Evolutionary conservation across 2,888 invertebrate species (phyloP).

Genomic region (Drosophila paramelanica): DNA sequence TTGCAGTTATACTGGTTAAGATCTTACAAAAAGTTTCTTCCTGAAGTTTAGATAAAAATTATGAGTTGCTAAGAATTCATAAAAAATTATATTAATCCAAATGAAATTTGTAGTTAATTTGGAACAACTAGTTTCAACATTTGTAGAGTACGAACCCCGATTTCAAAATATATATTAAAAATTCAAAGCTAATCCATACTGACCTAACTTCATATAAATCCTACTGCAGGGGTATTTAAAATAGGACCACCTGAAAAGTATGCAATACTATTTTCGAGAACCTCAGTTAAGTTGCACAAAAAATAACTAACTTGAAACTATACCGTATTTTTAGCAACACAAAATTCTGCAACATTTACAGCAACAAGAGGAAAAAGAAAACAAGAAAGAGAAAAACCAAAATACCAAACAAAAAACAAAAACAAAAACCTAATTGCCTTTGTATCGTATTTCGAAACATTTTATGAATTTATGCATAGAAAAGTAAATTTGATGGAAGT

Average conservation of each 20-base stretch:
- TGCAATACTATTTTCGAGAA: slow-evolving; percentile 64
- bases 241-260: slow-evolving; percentile 69
- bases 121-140: not conserved
- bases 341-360: slow-evolving; percentile 51
- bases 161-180: too few species aligned
- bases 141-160: too few species aligned
- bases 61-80: too few species aligned
- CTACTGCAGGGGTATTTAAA: slow-evolving; percentile 31
- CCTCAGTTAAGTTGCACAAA: slow-evolving; percentile 39
- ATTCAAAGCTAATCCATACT: too few species aligned
- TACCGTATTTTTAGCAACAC: slow-evolving; percentile 40
- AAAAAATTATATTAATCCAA: not conserved
- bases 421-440: slow-evolving; percentile 75
- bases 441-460: slow-evolving; percentile 79
- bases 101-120: not conserved
- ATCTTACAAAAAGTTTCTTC: too few species aligned
- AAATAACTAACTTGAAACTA: slow-evolving; percentile 16
- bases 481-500: slow-evolving; percentile 44
- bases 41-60: too few species aligned
- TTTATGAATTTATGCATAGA: slow-evolving; percentile 73
- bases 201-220: too few species aligned
- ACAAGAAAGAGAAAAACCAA: slow-evolving; percentile 27
- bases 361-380: slow-evolving; percentile 14
- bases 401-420: slow-evolving; percentile 26
- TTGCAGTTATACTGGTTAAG: slow-evolving; percentile 24